phyloP scores from a whole-genome alignment of 2,888 invertebrate genomes.

The Zhengitettix transpicula region DNA sequence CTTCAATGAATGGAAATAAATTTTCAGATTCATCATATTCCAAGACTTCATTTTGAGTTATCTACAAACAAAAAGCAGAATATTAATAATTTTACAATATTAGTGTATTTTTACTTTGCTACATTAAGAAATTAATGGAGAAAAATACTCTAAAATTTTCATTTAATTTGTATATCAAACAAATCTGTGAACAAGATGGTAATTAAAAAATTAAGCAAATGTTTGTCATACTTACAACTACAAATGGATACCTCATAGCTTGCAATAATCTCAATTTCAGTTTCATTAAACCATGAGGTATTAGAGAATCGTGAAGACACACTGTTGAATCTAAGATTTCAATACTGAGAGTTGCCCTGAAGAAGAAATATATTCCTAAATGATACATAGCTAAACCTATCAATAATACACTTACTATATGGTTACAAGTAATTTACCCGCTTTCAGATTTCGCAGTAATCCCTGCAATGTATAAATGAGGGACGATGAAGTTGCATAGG shows the following conservation, averaged over 20 bases:
- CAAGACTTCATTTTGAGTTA: conserved; percentile 12
- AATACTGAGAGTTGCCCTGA: conserved; percentile 19
- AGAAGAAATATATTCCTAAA: neutral
- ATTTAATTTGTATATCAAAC: neutral
- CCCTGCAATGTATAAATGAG: conserved; percentile 6
- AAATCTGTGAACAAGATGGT: neutral
- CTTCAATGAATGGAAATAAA: conserved; percentile 5
- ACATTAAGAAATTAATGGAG: neutral
- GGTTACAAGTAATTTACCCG: neutral
- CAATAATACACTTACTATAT: neutral
- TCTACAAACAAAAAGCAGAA: neutral
- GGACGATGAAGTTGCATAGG: neutral
- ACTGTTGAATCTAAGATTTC: conserved; percentile 28
- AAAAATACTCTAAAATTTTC: too few relatives aligned
- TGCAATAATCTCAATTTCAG: conserved; percentile 28
- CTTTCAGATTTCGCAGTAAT: neutral
- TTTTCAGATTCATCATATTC: conserved; percentile 5
- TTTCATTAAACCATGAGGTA: conserved; percentile 26
- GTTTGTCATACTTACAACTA: conserved; percentile 21
- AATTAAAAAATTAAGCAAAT: neutral
- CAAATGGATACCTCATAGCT: conserved; percentile 21
- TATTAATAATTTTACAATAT: too few relatives aligned
- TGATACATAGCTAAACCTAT: neutral
- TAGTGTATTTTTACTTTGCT: neutral
- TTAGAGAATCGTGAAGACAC: conserved; percentile 22